These are phyloP conservation scores for Microplitis mediator DNA, from an alignment of 1,140 invertebrate genomes.

Conservation along the genomic window DNA sequence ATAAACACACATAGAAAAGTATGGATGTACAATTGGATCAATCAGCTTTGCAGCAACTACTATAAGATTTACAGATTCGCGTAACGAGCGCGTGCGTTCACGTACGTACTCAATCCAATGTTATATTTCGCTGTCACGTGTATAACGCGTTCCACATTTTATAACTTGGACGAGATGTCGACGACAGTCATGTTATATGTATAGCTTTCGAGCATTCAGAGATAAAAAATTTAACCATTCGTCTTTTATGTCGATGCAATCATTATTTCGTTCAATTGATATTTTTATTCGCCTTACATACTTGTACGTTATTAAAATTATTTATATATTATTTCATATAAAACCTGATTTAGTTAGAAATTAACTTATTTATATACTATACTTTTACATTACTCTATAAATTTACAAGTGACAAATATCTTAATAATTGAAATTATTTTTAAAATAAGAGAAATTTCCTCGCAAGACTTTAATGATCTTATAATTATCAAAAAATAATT, in stretches of 20 bases:
- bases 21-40: not conserved
- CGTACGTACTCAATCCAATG: conserved; percentile 17
- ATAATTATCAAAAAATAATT: too few species aligned
- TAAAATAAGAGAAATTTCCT: too few species aligned
- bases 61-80: not conserved
- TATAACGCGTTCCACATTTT: conserved; percentile 8
- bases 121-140: conserved; percentile 15
- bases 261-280: conserved; percentile 9
- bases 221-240: not conserved
- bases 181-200: not conserved
- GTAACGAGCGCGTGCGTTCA: conserved; percentile 17
- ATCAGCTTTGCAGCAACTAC: not conserved
- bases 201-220: not conserved
- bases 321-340: not conserved
- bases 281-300: not conserved
- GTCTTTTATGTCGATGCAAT: conserved; percentile 2
- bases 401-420: too few species aligned
- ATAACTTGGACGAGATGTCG: not conserved
- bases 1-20: not conserved
- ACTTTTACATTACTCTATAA: too few species aligned
- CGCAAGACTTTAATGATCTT: too few species aligned
- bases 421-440: too few species aligned
- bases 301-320: not conserved
- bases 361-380: too few species aligned
- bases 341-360: too few species aligned